Evolutionary conservation across 2,797 vertebrate species (phyloP), one percentile per base, ranked within the genome.

Genomic region (Coluber constrictor): DNA sequence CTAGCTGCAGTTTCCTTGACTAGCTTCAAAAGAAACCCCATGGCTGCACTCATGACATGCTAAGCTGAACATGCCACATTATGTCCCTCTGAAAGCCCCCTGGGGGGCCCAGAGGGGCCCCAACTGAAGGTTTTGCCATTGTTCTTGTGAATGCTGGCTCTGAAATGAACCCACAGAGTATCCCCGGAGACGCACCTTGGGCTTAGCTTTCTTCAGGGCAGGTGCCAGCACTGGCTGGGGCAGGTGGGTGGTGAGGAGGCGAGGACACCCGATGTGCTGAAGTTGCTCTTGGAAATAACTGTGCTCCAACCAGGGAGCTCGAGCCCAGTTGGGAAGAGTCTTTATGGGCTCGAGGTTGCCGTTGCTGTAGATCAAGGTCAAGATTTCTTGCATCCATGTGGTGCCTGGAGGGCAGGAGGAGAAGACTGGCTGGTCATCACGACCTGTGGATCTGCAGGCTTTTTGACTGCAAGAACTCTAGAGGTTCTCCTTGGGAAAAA

Each of bases 351-450:
- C 86, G 1, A 96, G 93, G 2, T 98, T 96, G 0, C 98, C 98
- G 1, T 56, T 94, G 95, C 93, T 98, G 95, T 88, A 94, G 91
- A 99, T 94, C 7, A 99, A 96, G 1, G 97, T 98, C 95, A 99
- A 95, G 12, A 98, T 97, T 96, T 99, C 98, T 96, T 99, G 99
- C 98, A 98, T 98, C 99, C 99, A 99, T 0, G 98, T 99, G 87
- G 99, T 99, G 55, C 99, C 99, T 99, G 94, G 0, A 23, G 43
- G 86, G 54, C 25, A 5, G 32, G 23, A 0, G 1, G 94, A 87
- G 60, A 66, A 12, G 0, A 1, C 23, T 0, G 4, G 25, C 23
- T 25, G 20, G 43, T 25, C 43, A 47, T 0, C 10, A 12, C 1
- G 10, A 47, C 43, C 20, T 25, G 20, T 20, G 60, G 43, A 86